A percentile compares a stretch with the other conserved stretches of the same genome.
phyloP scores from a whole-genome alignment of 2,888 invertebrate species.

The Seira ritae region DNA sequence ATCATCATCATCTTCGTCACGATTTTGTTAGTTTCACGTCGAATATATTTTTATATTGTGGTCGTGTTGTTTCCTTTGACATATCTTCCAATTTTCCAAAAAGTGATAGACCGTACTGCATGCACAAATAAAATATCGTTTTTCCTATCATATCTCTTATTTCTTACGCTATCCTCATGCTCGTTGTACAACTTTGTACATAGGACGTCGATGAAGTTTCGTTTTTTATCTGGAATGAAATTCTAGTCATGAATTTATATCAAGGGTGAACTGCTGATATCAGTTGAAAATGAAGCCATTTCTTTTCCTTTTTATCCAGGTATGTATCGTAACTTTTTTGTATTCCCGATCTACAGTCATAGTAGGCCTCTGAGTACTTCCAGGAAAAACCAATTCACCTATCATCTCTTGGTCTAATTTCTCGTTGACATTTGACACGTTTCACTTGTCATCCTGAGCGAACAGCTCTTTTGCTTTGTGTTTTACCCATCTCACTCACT shows the following conservation, averaged over 20 bases:
- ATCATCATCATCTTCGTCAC: background rate
- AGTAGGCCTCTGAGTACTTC: too few relatives aligned
- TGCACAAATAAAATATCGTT: too few relatives aligned
- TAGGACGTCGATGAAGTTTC: background rate
- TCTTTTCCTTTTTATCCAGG: background rate
- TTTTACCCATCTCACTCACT: too few relatives aligned
- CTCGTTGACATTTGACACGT: constrained; percentile 49
- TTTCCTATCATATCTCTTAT: too few relatives aligned
- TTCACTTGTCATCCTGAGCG: constrained; percentile 27
- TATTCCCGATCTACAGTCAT: too few relatives aligned
- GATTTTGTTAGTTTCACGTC: background rate
- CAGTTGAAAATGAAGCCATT: background rate
- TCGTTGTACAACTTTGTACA: too few relatives aligned
- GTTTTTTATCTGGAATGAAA: constrained; percentile 11
- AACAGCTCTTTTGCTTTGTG: too few relatives aligned
- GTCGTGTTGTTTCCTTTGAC: background rate
- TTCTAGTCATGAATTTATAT: constrained; percentile 3
- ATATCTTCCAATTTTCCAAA: background rate
- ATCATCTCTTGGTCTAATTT: background rate
- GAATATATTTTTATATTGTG: too few relatives aligned
- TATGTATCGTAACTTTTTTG: background rate
- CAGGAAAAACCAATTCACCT: background rate
- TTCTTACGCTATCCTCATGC: too few relatives aligned
- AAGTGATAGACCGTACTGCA: background rate
- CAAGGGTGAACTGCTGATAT: background rate